phyloP scores from a whole-genome alignment of 1,140 invertebrate genomes.

The Yoshiicerus persimilis region DNA sequence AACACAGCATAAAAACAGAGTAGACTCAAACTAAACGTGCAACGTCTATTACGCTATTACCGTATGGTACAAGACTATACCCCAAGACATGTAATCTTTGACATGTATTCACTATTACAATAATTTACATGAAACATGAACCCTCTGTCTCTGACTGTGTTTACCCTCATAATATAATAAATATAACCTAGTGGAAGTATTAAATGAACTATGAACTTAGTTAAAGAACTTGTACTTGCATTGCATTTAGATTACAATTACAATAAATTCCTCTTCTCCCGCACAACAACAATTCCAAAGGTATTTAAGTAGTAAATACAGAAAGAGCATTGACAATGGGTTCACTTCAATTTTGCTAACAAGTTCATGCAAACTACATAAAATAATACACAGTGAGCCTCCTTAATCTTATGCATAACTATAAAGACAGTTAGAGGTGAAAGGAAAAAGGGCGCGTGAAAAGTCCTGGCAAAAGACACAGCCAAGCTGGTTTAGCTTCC shows the following conservation, averaged over 20 bases:
- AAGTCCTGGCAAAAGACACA: constrained; percentile 26
- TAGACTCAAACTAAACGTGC: not conserved
- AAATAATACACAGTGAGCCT: not conserved
- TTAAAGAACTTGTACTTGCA: not conserved
- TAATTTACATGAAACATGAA: not conserved
- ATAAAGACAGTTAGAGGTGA: constrained; percentile 33
- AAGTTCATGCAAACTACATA: constrained; percentile 7
- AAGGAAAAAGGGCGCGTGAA: constrained; percentile 33
- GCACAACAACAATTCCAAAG: not conserved
- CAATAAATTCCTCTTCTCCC: not conserved
- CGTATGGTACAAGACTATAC: not conserved
- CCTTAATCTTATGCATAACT: not conserved
- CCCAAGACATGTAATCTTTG: not conserved
- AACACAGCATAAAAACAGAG: not conserved
- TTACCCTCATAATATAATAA: not conserved
- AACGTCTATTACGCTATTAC: not conserved
- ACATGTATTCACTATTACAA: not conserved
- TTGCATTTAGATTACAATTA: not conserved
- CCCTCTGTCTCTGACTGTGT: not conserved
- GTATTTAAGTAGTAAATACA: not conserved
- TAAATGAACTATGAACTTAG: not conserved
- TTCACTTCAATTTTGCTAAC: constrained; percentile 11
- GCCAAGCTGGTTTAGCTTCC: constrained; percentile 37
- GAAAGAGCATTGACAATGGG: constrained; percentile 1
- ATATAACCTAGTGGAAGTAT: not conserved